Evolutionary conservation across 2,888 invertebrate genomes (phyloP).

Genomic region (Troides helena): DNA sequence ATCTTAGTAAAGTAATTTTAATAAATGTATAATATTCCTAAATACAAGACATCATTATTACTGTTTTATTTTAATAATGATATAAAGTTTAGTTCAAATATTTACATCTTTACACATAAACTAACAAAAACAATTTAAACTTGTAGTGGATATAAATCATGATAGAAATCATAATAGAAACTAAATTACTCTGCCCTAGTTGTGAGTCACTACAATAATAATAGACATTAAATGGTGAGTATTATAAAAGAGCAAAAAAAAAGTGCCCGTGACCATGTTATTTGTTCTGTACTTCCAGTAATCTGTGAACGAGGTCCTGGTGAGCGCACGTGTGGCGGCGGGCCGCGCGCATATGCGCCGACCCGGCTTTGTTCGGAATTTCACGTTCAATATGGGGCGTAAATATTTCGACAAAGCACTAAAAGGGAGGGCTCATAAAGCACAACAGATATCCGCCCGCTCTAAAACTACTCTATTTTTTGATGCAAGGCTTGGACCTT

Average conservation of each 20-base stretch:
- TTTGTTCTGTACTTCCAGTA: slow-evolving; percentile 53
- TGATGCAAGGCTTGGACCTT: slow-evolving; percentile 15
- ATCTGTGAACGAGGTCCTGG: slow-evolving; percentile 46
- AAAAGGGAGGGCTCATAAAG: slow-evolving; percentile 67
- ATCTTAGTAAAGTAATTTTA: too few relatives aligned
- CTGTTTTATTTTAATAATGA: too few relatives aligned
- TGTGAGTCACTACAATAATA: slow-evolving; percentile 7
- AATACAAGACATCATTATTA: too few relatives aligned
- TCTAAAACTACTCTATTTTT: slow-evolving; percentile 34
- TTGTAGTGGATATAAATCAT: background rate
- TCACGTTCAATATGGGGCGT: slow-evolving; percentile 74
- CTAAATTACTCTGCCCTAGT: background rate
- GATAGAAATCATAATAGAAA: background rate
- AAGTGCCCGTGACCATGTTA: slow-evolving; percentile 51
- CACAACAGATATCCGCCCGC: slow-evolving; percentile 56
- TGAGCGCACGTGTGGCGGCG: slow-evolving; percentile 67
- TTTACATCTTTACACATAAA: background rate
- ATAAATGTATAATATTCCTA: too few relatives aligned
- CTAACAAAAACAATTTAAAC: background rate
- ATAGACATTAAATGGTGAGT: slow-evolving; percentile 20
- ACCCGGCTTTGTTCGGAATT: slow-evolving; percentile 69
- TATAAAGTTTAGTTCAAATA: too few relatives aligned
- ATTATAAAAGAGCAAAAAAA: slow-evolving; percentile 34
- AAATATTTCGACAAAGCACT: slow-evolving; percentile 76
- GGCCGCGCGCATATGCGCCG: slow-evolving; percentile 50